Base-by-base conservation (phyloP, 2,113 vertebrate genomes). In the Pseudorasbora parva region DNA sequence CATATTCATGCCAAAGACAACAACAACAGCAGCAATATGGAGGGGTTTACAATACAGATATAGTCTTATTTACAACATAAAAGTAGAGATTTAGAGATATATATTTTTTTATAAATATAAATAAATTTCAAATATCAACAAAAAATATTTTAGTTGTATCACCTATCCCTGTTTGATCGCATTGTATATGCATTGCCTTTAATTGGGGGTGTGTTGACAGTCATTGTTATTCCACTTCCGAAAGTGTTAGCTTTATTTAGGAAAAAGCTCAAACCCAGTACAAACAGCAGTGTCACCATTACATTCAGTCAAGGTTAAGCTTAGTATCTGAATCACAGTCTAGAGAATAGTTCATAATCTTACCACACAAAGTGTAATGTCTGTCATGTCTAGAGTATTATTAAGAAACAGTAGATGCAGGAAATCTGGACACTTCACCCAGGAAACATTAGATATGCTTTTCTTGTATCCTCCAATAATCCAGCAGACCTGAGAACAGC, bases 401-500 rank as follows among this genome's bases (percentile, higher is more conserved):
- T 23, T 72, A 15, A 45, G 21, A 72, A 72, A 47, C 68, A 14
- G n/a, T 21, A 45, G 68, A 72, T 11, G 23, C 5, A 23, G 37
- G 5, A 47, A 47, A 72, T 47, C 41, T 72, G 41, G 68, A 71
- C 21, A 27, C 43, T 19, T 79, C 15, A 79, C 33, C 33, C 77
- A 79, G 23, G 59, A 49, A 79, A 49, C 59, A 43, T 77, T 77
- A 45, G 6, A 45, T 60, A 6, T 45, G 45, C 23, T 27, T 27
- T 21, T 64, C 4, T 49, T 45, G 8, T 47, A 8, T 64, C 8
- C 8, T 27, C 57, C 23, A 17, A 21, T 64, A 59, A 41, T 60
- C 21, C n/a, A 78, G 14, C 77, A 79, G 77, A 79, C 59, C 25
- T 79, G 43, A n/a, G 77, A 79, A 49, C 17, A 78, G 76, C n/a